Evolutionary conservation across 2,888 invertebrate species (phyloP).

Genomic region (Orthosia gothica): DNA sequence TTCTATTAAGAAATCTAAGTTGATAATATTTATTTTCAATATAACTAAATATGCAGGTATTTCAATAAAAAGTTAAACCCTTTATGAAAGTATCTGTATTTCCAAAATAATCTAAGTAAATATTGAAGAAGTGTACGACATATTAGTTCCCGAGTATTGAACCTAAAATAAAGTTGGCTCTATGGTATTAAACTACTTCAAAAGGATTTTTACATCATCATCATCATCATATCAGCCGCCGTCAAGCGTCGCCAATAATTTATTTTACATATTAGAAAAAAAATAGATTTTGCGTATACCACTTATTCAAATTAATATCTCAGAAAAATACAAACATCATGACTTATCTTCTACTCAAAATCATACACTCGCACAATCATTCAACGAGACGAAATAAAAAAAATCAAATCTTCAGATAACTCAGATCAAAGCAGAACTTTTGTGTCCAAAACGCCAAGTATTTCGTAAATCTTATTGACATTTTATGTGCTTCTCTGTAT

Average conservation of each 20-base stretch:
- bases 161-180: background rate
- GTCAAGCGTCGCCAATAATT: too few relatives aligned
- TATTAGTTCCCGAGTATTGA: background rate
- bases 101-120: background rate
- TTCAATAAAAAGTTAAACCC: background rate
- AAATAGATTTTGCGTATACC: too few relatives aligned
- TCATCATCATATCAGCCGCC: too few relatives aligned
- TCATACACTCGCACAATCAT: background rate
- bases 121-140: background rate
- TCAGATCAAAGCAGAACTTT: constrained; percentile 18
- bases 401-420: constrained; percentile 8
- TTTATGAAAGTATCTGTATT: background rate
- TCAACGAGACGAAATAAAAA: constrained; percentile 6
- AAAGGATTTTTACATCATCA: too few relatives aligned
- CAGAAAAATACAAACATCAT: background rate
- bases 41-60: background rate
- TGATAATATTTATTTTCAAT: background rate
- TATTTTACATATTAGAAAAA: too few relatives aligned
- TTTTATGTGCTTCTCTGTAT: constrained; percentile 36
- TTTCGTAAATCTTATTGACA: constrained; percentile 42
- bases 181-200: too few relatives aligned
- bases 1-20: background rate
- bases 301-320: background rate
- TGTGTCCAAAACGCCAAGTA: constrained; percentile 5
- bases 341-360: background rate